Percentiles rank a stretch among this genome's conserved stretches.
phyloP scores from a whole-genome alignment of 2,797 vertebrate genomes.

The Morus bassanus region DNA sequence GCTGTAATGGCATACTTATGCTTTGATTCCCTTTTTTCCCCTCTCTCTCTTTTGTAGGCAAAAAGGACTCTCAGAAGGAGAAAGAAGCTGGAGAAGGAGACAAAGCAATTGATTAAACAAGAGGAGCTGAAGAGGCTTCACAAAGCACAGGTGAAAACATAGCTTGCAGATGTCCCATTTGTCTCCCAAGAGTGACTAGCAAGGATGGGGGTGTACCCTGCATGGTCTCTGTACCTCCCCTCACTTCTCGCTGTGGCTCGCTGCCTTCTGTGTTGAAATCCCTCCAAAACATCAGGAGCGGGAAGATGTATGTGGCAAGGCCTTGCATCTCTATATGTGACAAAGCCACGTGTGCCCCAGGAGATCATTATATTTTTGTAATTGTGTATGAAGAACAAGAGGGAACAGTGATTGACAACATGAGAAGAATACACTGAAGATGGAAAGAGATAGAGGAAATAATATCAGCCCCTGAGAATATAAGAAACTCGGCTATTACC shows the following conservation, averaged over 20 bases:
- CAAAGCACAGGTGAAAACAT: constrained; percentile 86
- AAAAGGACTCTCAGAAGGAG: constrained; percentile 67
- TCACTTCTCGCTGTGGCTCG: background rate
- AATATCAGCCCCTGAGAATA: background rate
- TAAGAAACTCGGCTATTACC: background rate
- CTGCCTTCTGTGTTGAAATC: background rate
- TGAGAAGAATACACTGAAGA: background rate
- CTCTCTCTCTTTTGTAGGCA: constrained; percentile 58
- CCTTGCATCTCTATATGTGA: background rate
- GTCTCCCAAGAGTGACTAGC: background rate
- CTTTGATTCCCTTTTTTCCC: background rate
- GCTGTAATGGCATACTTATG: background rate
- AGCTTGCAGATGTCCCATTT: background rate
- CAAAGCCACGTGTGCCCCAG: background rate
- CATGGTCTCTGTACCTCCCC: background rate
- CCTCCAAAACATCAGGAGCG: background rate
- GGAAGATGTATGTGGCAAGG: background rate
- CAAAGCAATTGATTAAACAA: constrained; percentile 82
- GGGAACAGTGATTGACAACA: background rate
- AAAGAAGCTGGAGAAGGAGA: constrained; percentile 81
- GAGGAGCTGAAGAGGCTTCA: constrained; percentile 91
- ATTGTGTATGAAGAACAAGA: background rate
- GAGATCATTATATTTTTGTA: background rate
- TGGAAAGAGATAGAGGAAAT: background rate
- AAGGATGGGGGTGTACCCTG: background rate